phyloP scores from a whole-genome alignment of 1,140 invertebrate genomes.

The Drosophila tsacasi region DNA sequence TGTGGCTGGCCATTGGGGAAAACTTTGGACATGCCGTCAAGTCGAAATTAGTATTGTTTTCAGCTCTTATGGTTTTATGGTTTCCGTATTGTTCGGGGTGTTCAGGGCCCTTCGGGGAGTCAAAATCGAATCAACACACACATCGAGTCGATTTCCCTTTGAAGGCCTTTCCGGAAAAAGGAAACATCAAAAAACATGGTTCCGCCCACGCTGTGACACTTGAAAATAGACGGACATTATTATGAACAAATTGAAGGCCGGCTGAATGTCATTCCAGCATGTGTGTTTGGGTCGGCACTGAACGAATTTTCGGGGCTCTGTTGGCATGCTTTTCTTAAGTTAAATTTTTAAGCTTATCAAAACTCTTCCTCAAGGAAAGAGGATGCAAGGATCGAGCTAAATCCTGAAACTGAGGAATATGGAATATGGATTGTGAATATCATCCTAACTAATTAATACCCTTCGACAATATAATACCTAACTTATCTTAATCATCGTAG shows the following conservation, averaged over 20 bases:
- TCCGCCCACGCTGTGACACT: conserved; percentile 47
- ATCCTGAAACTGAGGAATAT: too few relatives aligned
- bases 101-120: background rate
- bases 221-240: conserved; percentile 71
- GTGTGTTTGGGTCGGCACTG: conserved; percentile 5
- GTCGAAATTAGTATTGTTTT: conserved; percentile 44
- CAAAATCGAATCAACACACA: conserved; percentile 11
- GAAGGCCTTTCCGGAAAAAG: conserved; percentile 24
- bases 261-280: conserved; percentile 47
- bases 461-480: background rate
- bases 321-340: background rate
- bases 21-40: conserved; percentile 26
- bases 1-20: conserved; percentile 24
- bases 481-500: background rate
- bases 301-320: background rate
- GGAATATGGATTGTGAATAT: too few relatives aligned
- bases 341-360: background rate
- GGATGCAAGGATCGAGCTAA: background rate
- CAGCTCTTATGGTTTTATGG: conserved; percentile 13
- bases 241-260: conserved; percentile 72
- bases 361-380: background rate
- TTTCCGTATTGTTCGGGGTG: background rate
- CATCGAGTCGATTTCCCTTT: conserved; percentile 22
- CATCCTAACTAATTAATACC: background rate
- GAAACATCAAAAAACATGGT: conserved; percentile 43